Conservation (phyloP, 2,888 invertebrate species). For the Caenorhabditis macrosperma region DNA sequence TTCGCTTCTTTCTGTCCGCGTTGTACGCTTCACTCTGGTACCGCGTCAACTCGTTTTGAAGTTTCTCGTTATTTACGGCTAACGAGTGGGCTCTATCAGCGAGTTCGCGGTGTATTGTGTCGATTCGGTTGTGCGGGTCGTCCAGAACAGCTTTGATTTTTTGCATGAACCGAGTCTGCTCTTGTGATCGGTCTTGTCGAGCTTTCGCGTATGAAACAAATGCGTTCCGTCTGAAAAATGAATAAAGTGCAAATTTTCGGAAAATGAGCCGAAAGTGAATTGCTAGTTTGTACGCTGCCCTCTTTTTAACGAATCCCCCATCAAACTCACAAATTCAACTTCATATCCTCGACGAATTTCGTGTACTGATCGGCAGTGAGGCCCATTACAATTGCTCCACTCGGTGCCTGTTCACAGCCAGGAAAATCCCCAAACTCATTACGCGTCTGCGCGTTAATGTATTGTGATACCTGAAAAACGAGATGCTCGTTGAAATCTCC, state of each 20-base stretch:
- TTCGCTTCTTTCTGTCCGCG: neutral
- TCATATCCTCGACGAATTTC: neutral
- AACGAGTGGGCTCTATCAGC: constrained; percentile 1
- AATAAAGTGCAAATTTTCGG: neutral
- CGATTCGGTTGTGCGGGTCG: constrained; percentile 4
- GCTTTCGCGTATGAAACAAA: constrained; percentile 10
- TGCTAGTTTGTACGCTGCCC: neutral
- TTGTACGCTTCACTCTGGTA: constrained; percentile 3
- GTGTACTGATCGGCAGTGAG: constrained; percentile 5
- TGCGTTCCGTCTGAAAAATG: constrained; percentile 4
- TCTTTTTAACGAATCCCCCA: neutral
- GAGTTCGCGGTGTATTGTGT: constrained; percentile 41
- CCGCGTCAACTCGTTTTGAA: neutral
- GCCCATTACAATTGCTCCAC: constrained; percentile 5
- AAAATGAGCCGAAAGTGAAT: neutral
- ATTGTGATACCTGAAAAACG: constrained; percentile 53
- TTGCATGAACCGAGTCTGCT: constrained; percentile 15
- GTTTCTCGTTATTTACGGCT: constrained; percentile 5
- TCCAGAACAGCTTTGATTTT: constrained; percentile 35
- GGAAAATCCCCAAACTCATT: constrained; percentile 15
- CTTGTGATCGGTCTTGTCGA: constrained; percentile 30
- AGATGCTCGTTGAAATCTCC: constrained; percentile 79
- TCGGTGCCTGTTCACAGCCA: neutral
- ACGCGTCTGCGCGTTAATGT: constrained; percentile 26
- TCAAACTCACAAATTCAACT: constrained; percentile 24